Evolutionary conservation across 2,797 vertebrate species (phyloP).

Genomic region (Channa striata): DNA sequence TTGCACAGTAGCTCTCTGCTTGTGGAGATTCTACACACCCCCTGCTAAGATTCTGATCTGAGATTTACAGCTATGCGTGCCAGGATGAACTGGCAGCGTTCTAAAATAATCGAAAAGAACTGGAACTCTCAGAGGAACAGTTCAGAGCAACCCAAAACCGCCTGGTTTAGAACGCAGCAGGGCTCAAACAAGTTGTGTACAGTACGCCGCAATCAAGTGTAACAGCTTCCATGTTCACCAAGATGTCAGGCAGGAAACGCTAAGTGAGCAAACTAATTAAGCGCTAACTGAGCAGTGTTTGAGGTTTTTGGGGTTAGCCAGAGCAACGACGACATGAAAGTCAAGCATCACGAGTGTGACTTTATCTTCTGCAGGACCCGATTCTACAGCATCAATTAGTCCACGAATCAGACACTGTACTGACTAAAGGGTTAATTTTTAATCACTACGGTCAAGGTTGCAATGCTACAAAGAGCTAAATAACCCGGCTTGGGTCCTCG

Average conservation of each 20-base stretch:
- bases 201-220: background rate
- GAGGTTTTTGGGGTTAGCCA: background rate
- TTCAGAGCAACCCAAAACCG: constrained; percentile 6
- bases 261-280: background rate
- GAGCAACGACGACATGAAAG: too few relatives aligned
- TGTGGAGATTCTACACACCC: constrained; percentile 3
- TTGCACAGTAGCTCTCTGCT: background rate
- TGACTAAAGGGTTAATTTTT: too few relatives aligned
- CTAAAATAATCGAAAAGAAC: constrained; percentile 2
- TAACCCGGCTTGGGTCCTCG: too few relatives aligned
- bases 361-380: too few relatives aligned
- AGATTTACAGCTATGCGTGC: constrained; percentile 9
- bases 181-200: background rate
- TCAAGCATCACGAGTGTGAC: too few relatives aligned
- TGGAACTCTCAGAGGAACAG: background rate
- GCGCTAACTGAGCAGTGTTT: background rate
- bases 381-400: too few relatives aligned
- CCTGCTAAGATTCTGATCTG: constrained; percentile 25
- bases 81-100: background rate
- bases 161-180: background rate
- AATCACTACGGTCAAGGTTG: too few relatives aligned
- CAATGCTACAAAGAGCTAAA: too few relatives aligned
- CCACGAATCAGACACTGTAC: too few relatives aligned
- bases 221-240: too few relatives aligned
- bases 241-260: too few relatives aligned